Evolutionary conservation across 2,888 invertebrate species (phyloP), one percentile per base, ranked within the genome.

Genomic region (Trichopria drosophilae): DNA sequence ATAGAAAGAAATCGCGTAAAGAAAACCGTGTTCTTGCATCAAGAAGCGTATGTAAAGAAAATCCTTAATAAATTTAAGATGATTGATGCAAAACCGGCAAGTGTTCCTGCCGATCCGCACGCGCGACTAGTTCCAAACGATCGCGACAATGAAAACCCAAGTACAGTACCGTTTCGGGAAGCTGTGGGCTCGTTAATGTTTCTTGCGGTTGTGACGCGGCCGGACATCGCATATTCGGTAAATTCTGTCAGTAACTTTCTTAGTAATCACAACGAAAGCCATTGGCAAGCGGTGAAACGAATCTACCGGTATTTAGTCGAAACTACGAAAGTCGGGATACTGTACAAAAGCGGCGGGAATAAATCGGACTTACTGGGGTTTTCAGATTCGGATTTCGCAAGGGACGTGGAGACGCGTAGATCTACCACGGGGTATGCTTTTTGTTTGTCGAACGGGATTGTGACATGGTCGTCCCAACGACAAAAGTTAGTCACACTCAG

Each of bases 341-440:
- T 44, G 15, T 55, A 35, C 20, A 13, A 20, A 12, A 18, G 35
- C 15, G 34, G 31, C 28, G 37, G 32, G 13, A 23, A 7, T 6
- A 9, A 13, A 3, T 3, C 6, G 9, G 15, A 40, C 3, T 10
- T 53, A 1, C 16, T 40, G 1, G 49, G 55, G 6, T 62, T 45
- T 36, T 47, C 39, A 19, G 61, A 64, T 26, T 47, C 59, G 7
- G 58, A 63, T 31, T 60, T 43, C 16, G 60, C 58, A 7, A 18
- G 18, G 2, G 18, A n/a, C 13, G 12, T 23, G 4, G 39, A 39
- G 7, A 39, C 39, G 4, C 39, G 39, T 15, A 23, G 39, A 7
- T 39, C 39, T 9, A 23, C 13, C 16, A 39, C 23, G 16, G 39
- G 39, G 2, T 39, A 39, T 13, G 12, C 26, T 4, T 39, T 23